Conservation (phyloP, 1,140 invertebrate genomes). For the Caerostris extrusa region DNA sequence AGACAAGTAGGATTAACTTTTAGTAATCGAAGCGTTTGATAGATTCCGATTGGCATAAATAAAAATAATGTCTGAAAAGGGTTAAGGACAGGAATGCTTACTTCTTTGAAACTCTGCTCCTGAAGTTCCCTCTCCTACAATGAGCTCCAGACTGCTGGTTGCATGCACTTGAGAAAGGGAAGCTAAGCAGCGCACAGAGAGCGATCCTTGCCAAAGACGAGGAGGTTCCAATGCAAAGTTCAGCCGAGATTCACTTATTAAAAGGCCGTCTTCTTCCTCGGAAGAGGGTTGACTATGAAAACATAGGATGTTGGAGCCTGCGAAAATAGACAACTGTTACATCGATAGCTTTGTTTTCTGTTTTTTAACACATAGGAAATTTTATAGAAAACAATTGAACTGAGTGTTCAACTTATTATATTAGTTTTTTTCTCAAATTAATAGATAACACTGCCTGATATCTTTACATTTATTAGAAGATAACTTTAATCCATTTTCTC, state of each 20-base stretch:
- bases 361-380: neutral
- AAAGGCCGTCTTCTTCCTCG: neutral
- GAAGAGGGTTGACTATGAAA: neutral
- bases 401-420: neutral
- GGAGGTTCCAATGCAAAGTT: conserved; percentile 38
- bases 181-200: conserved; percentile 21
- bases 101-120: conserved; percentile 64
- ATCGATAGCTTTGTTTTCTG: neutral
- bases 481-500: too few relatives aligned
- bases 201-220: conserved; percentile 38
- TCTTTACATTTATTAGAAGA: too few relatives aligned
- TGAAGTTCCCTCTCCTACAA: conserved; percentile 59
- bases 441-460: too few relatives aligned
- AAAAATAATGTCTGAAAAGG: neutral
- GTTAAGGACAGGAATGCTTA: neutral
- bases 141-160: conserved; percentile 53
- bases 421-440: too few relatives aligned
- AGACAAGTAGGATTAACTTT: too few relatives aligned
- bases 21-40: too few relatives aligned
- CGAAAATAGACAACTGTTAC: too few relatives aligned
- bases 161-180: conserved; percentile 39
- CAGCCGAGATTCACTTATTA: conserved; percentile 51
- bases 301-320: conserved; percentile 53
- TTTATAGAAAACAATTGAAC: neutral
- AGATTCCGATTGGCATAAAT: too few relatives aligned